Conservation (phyloP, 2,888 invertebrate species). For the Carcina quercana region DNA sequence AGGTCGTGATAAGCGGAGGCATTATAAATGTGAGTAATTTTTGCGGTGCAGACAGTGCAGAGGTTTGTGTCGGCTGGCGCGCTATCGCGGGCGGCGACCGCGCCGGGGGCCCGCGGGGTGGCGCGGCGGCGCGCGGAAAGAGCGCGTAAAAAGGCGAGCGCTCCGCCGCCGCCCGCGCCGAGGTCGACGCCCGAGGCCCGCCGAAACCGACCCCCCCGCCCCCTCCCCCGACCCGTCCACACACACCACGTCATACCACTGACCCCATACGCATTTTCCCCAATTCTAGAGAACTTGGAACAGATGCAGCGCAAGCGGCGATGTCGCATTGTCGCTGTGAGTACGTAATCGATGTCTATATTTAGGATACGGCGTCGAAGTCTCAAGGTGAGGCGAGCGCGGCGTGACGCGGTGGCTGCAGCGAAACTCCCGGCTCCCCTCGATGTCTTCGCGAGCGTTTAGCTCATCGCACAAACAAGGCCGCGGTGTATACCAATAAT, state of each 20-base stretch:
- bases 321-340: slow-evolving; percentile 25
- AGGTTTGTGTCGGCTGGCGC: slow-evolving; percentile 59
- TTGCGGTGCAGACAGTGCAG: slow-evolving; percentile 59
- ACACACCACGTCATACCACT: slow-evolving; percentile 25
- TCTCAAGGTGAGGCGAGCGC: slow-evolving; percentile 35
- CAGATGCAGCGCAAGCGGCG: slow-evolving; percentile 16
- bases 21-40: no score
- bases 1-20: no score
- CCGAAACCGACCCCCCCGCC: slow-evolving; percentile 49
- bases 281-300: slow-evolving; percentile 26
- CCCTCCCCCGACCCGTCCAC: slow-evolving; percentile 29
- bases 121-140: slow-evolving; percentile 57
- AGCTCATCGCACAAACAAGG: slow-evolving; percentile 46
- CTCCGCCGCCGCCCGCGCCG: slow-evolving; percentile 50
- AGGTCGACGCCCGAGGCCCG: slow-evolving; percentile 67
- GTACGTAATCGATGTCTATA: slow-evolving; percentile 32
- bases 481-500: slow-evolving; percentile 31
- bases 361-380: slow-evolving; percentile 29
- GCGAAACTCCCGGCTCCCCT: slow-evolving; percentile 22
- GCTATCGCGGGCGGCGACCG: slow-evolving; percentile 73
- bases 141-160: slow-evolving; percentile 71
- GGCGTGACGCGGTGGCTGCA: slow-evolving; percentile 15
- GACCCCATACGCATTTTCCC: slow-evolving; percentile 36
- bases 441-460: slow-evolving; percentile 42
- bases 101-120: slow-evolving; percentile 67